Conservation (phyloP, 2,888 invertebrate genomes). For the Drosophila multiciliata region DNA sequence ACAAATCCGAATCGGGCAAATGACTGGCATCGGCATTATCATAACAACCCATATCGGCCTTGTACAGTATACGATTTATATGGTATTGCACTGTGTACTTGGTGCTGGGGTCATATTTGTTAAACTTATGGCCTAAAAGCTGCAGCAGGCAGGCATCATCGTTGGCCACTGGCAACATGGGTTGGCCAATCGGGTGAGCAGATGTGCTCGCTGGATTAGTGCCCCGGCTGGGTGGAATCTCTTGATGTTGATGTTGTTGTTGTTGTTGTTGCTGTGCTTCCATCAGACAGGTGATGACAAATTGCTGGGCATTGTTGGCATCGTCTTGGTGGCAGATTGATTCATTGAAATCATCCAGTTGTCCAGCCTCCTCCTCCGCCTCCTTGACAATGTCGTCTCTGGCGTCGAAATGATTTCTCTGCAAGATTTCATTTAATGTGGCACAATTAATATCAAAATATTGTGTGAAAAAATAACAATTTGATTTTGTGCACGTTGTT, state of each 20-base stretch:
- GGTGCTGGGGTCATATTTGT: slow-evolving; percentile 51
- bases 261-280: not conserved
- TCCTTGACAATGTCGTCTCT: slow-evolving; percentile 42
- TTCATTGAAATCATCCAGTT: slow-evolving; percentile 11
- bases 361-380: slow-evolving; percentile 29
- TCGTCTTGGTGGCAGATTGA: slow-evolving; percentile 16
- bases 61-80: slow-evolving; percentile 58
- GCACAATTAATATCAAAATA: not conserved
- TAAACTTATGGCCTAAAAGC: slow-evolving; percentile 50
- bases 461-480: not conserved
- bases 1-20: slow-evolving; percentile 24
- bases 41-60: slow-evolving; percentile 63
- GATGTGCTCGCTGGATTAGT: not conserved
- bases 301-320: slow-evolving; percentile 20
- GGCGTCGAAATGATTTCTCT: slow-evolving; percentile 24
- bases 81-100: slow-evolving; percentile 59
- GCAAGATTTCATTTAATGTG: slow-evolving; percentile 3
- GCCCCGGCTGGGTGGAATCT: not conserved
- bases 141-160: slow-evolving; percentile 53
- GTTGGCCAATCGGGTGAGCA: not conserved
- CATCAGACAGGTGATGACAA: slow-evolving; percentile 18
- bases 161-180: not conserved
- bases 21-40: slow-evolving; percentile 42
- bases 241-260: too few species aligned
- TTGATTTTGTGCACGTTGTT: too few species aligned